Evolutionary conservation across 2,888 invertebrate genomes (phyloP).

Genomic region (Caenorhabditis virilis): DNA sequence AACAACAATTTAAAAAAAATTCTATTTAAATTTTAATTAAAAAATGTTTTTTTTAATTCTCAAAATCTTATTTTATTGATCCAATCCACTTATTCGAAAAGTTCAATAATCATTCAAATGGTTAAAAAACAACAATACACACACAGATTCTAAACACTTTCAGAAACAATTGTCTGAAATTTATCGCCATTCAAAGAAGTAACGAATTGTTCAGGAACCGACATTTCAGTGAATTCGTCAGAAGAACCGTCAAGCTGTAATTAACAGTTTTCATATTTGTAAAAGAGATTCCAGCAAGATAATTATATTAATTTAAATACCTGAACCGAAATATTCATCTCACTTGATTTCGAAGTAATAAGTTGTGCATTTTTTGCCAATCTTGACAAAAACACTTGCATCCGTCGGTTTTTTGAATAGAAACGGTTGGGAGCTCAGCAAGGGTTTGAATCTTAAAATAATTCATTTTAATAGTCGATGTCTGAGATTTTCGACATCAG

Average conservation of each 20-base stretch:
- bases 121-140: constrained; percentile 3
- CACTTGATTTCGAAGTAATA: constrained; percentile 89
- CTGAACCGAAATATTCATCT: constrained; percentile 92
- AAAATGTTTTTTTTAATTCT: too few relatives aligned
- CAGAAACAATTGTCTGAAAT: constrained; percentile 68
- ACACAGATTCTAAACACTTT: constrained; percentile 16
- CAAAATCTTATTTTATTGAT: too few relatives aligned
- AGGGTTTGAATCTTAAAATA: constrained; percentile 77
- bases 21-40: too few relatives aligned
- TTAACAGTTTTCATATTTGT: too few relatives aligned
- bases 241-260: constrained; percentile 69
- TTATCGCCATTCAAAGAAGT: constrained; percentile 70
- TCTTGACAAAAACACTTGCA: constrained; percentile 91
- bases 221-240: constrained; percentile 91
- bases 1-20: too few relatives aligned
- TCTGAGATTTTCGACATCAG: too few relatives aligned
- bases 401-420: constrained; percentile 97
- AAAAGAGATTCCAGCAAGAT: neutral
- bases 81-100: too few relatives aligned
- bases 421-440: constrained; percentile 91
- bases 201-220: constrained; percentile 96
- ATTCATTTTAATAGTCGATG: too few relatives aligned
- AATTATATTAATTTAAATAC: too few relatives aligned
- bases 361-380: constrained; percentile 87
- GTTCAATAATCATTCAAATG: neutral